Conservation (phyloP, 2,888 invertebrate genomes). For the Tryphoninae sp. region DNA sequence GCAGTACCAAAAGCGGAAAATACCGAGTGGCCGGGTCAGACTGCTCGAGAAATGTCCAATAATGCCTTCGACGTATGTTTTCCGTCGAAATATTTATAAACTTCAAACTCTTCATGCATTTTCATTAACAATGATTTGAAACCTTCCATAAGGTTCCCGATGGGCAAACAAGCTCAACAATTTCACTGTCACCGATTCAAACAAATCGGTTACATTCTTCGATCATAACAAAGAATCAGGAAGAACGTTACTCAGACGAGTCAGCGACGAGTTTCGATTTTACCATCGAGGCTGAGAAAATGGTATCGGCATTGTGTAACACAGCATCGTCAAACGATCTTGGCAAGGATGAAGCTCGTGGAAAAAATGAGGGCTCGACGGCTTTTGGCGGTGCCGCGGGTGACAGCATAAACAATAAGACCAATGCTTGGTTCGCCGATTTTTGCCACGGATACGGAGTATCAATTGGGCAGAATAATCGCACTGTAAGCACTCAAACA, state of each 20-base stretch:
- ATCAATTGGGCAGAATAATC: constrained; percentile 27
- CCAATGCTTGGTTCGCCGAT: constrained; percentile 70
- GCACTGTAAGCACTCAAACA: constrained; percentile 69
- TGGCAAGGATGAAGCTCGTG: constrained; percentile 65
- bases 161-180: constrained; percentile 10
- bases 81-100: not conserved
- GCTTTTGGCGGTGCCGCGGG: constrained; percentile 70
- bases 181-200: constrained; percentile 22
- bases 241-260: constrained; percentile 79
- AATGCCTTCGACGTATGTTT: constrained; percentile 50
- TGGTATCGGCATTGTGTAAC: constrained; percentile 85
- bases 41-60: constrained; percentile 40
- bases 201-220: constrained; percentile 5
- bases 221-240: constrained; percentile 62
- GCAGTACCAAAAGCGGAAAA: constrained; percentile 35
- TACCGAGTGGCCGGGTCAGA: constrained; percentile 67
- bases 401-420: constrained; percentile 70
- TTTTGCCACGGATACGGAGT: constrained; percentile 66
- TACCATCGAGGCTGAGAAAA: constrained; percentile 84
- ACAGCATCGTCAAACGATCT: constrained; percentile 79
- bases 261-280: constrained; percentile 84
- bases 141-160: constrained; percentile 30
- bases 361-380: constrained; percentile 53
- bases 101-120: not conserved
- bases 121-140: not conserved